phyloP scores from a whole-genome alignment of 2,113 vertebrate species.

The Taxidea taxus region DNA sequence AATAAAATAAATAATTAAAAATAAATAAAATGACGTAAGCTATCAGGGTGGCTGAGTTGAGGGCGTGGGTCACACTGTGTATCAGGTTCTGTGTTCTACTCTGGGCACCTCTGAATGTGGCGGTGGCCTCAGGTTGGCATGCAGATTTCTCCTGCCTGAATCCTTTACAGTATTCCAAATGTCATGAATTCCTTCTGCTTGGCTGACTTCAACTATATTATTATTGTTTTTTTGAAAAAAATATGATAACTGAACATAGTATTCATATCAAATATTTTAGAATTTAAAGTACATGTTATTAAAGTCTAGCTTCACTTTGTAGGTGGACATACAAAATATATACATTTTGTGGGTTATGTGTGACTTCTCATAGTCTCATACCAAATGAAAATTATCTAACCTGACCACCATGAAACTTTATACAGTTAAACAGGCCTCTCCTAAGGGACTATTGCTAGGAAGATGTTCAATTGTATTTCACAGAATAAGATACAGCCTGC shows the following conservation, averaged over 20 bases:
- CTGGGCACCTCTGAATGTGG: no score
- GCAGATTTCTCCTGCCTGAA: no score
- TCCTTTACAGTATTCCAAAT: no score
- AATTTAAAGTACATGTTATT: background rate
- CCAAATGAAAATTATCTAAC: background rate
- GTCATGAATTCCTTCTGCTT: no score
- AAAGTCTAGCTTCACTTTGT: background rate
- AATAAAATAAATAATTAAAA: no score
- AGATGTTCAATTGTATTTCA: background rate
- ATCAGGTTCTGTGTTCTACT: no score
- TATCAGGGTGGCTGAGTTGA: no score
- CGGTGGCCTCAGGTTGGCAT: no score
- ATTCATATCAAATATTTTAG: background rate
- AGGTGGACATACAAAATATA: background rate
- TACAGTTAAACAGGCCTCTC: background rate
- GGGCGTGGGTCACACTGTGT: no score
- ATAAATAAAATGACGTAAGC: no score
- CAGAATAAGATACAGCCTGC: background rate
- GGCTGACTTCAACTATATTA: background rate
- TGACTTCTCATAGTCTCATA: background rate
- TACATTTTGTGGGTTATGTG: background rate
- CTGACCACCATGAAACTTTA: background rate
- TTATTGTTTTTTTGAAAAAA: slow-evolving; percentile 3
- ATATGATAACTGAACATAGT: background rate
- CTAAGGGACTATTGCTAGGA: background rate